Percentiles rank a stretch among this genome's conserved stretches.
These are phyloP conservation scores for Arremon aurantiirostris DNA, from an alignment of 2,797 vertebrate species.

Conservation along the genomic window DNA sequence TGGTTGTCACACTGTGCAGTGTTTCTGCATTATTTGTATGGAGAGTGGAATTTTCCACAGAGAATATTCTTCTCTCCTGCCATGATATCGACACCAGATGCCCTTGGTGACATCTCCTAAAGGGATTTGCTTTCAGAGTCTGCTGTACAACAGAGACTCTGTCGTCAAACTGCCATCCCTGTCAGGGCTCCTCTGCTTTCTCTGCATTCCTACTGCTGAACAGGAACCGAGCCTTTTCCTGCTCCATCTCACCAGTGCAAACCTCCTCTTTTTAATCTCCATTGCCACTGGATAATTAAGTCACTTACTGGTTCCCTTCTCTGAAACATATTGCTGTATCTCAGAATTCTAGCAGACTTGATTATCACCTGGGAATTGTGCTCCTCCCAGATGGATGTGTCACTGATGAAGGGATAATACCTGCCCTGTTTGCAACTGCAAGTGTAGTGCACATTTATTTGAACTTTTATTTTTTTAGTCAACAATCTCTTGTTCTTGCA, in stretches of 20 bases:
- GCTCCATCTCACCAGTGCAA: neutral
- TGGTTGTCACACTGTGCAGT: neutral
- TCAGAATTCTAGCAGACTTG: neutral
- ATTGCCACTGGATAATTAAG: neutral
- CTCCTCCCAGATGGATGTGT: neutral
- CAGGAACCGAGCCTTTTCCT: neutral
- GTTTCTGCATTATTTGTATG: neutral
- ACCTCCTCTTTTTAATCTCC: neutral
- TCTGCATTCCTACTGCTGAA: neutral
- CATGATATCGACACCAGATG: neutral
- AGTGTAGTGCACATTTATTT: neutral
- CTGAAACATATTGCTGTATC: neutral
- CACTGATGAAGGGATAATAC: neutral
- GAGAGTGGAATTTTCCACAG: neutral
- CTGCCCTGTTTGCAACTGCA: neutral
- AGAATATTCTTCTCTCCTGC: neutral
- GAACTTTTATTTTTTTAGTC: neutral
- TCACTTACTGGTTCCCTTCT: neutral
- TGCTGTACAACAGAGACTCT: neutral
- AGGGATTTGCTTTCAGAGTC: neutral
- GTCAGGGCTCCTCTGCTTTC: neutral
- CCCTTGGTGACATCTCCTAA: neutral
- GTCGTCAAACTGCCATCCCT: neutral
- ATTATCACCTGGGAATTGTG: neutral
- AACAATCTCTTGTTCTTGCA: neutral